Evolutionary conservation across 2,888 invertebrate genomes (phyloP).

Genomic region (Pseudanteris insignis): DNA sequence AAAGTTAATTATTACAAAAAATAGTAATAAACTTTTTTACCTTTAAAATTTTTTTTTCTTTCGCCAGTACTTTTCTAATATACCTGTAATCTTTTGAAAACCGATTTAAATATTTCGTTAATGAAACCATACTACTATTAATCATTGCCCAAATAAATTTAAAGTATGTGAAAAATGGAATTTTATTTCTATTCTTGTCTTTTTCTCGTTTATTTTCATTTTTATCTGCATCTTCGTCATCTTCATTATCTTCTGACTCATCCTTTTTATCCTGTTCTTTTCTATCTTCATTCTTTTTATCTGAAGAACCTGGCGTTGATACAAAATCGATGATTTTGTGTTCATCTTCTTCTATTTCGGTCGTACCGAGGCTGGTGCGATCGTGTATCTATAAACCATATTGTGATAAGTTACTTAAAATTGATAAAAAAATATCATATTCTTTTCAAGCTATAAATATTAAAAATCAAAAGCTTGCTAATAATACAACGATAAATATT

Average conservation of each 20-base stretch:
- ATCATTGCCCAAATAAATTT: slow-evolving; percentile 77
- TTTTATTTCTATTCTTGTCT: slow-evolving; percentile 66
- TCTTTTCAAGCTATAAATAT: too few species aligned
- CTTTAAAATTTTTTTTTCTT: slow-evolving; percentile 90
- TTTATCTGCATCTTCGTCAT: slow-evolving; percentile 55
- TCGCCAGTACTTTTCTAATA: slow-evolving; percentile 86
- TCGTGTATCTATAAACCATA: slow-evolving; percentile 50
- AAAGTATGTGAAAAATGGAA: slow-evolving; percentile 69
- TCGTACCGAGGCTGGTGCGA: slow-evolving; percentile 51
- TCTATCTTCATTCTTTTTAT: slow-evolving; percentile 29
- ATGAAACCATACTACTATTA: slow-evolving; percentile 80
- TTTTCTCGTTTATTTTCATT: slow-evolving; percentile 5
- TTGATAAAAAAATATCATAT: too few species aligned
- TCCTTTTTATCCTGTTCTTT: slow-evolving; percentile 57
- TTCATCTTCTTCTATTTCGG: slow-evolving; percentile 53
- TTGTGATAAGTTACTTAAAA: too few species aligned
- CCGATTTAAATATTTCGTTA: slow-evolving; percentile 84
- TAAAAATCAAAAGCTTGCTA: too few species aligned
- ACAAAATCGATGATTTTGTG: slow-evolving; percentile 37
- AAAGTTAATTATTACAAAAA: neutral
- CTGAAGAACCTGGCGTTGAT: slow-evolving; percentile 45
- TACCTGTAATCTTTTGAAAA: slow-evolving; percentile 95
- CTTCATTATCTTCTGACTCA: neutral
- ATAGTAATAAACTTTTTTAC: slow-evolving; percentile 65
- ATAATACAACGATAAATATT: too few species aligned